Percentiles rank a stretch among this genome's conserved stretches.
Conservation (phyloP, 2,888 invertebrate genomes). For the Ischnura elegans region DNA sequence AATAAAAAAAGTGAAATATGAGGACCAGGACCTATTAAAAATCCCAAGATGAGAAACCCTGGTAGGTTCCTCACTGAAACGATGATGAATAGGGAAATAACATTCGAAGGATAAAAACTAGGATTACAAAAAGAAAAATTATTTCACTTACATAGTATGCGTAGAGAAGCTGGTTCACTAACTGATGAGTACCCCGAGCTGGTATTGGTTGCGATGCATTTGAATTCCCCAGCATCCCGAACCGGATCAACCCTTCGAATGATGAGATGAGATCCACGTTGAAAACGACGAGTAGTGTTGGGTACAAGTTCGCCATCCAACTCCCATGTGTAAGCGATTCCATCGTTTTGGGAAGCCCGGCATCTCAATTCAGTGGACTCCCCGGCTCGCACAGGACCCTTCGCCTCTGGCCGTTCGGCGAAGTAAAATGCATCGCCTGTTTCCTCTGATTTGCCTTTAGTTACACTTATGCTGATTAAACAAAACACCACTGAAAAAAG, state of each 20-base stretch:
- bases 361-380: slow-evolving; percentile 74
- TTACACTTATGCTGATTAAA: slow-evolving; percentile 34
- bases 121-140: neutral
- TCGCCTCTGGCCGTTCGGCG: slow-evolving; percentile 70
- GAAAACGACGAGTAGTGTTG: slow-evolving; percentile 77
- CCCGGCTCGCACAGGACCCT: slow-evolving; percentile 74
- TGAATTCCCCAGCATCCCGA: slow-evolving; percentile 81
- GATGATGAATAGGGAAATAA: too few species aligned
- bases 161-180: slow-evolving; percentile 59
- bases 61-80: too few species aligned
- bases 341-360: slow-evolving; percentile 73
- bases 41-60: too few species aligned
- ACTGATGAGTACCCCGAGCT: slow-evolving; percentile 74
- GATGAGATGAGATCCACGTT: slow-evolving; percentile 79
- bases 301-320: slow-evolving; percentile 75
- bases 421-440: slow-evolving; percentile 70
- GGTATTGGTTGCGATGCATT: slow-evolving; percentile 80
- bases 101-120: too few species aligned
- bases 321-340: slow-evolving; percentile 77
- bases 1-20: too few species aligned
- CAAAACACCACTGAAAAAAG: slow-evolving; percentile 25
- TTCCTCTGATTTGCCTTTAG: neutral
- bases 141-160: slow-evolving; percentile 64
- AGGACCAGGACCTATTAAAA: too few species aligned
- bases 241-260: slow-evolving; percentile 81